A percentile compares a stretch with the other conserved stretches of the same genome.
phyloP scores from a whole-genome alignment of 2,113 vertebrate genomes.

The Hydropotes inermis region DNA sequence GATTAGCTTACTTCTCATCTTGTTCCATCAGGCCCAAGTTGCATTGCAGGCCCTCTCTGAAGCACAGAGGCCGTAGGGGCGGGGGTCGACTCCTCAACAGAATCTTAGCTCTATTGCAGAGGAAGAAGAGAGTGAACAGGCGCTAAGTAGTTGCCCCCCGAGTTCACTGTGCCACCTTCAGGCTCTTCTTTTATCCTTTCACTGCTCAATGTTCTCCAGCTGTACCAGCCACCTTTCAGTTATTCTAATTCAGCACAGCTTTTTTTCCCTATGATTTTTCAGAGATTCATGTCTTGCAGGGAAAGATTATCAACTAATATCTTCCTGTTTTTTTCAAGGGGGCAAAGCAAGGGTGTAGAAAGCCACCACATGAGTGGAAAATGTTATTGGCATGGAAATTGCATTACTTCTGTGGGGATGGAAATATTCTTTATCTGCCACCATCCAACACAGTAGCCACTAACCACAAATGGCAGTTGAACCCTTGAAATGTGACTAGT shows the following conservation, averaged over 20 bases:
- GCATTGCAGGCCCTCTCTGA: neutral
- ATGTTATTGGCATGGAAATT: neutral
- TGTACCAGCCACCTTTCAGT: neutral
- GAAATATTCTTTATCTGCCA: conserved; percentile 6
- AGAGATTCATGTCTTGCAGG: neutral
- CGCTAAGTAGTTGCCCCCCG: neutral
- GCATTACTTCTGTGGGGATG: neutral
- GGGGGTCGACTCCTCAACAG: neutral
- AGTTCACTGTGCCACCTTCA: neutral
- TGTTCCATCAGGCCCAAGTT: neutral
- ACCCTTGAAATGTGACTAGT: neutral
- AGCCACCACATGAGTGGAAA: conserved; percentile 10
- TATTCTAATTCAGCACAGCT: neutral
- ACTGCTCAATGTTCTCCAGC: neutral
- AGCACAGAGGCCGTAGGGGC: neutral
- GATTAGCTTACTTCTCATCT: neutral
- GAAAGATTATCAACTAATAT: neutral
- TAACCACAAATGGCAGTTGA: neutral
- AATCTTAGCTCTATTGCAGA: neutral
- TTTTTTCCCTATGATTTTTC: neutral
- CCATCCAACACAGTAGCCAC: neutral
- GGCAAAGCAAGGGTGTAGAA: conserved; percentile 20
- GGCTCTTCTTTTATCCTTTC: neutral
- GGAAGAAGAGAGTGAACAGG: neutral
- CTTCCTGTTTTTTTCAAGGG: conserved; percentile 3